Evolutionary conservation across 2,888 invertebrate species (phyloP).

Genomic region (Tubiluchus corallicola): DNA sequence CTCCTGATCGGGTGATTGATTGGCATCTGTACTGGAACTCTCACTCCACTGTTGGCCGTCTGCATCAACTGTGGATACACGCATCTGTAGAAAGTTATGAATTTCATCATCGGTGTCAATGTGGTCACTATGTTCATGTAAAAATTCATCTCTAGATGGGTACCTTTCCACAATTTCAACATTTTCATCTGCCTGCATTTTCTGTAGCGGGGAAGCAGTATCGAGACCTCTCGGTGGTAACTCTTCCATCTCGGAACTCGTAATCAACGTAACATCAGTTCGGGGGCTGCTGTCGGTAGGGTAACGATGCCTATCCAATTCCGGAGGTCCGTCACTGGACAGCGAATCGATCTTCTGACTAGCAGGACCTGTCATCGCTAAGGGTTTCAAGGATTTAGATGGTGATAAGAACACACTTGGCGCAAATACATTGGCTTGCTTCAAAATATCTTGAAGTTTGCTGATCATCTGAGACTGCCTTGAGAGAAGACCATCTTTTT

Average conservation of each 20-base stretch:
- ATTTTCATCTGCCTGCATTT: no score
- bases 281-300: not conserved
- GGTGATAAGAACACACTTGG: no score
- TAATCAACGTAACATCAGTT: not conserved
- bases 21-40: no score
- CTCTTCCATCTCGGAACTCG: not conserved
- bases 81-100: not conserved
- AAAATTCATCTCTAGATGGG: not conserved
- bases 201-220: no score
- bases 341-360: not conserved
- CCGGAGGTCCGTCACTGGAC: not conserved
- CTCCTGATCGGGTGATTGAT: not conserved
- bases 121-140: no score
- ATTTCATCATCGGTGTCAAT: constrained; percentile 1
- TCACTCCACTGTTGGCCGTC: no score
- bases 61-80: no score
- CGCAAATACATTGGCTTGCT: not conserved
- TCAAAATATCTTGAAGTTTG: not conserved
- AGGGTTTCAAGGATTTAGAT: no score
- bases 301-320: not conserved
- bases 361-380: no score
- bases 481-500: not conserved
- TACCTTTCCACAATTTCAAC: not conserved
- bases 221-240: not conserved
- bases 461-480: not conserved